phyloP scores from a whole-genome alignment of 1,140 invertebrate species.

The Ceratina calcarata region DNA sequence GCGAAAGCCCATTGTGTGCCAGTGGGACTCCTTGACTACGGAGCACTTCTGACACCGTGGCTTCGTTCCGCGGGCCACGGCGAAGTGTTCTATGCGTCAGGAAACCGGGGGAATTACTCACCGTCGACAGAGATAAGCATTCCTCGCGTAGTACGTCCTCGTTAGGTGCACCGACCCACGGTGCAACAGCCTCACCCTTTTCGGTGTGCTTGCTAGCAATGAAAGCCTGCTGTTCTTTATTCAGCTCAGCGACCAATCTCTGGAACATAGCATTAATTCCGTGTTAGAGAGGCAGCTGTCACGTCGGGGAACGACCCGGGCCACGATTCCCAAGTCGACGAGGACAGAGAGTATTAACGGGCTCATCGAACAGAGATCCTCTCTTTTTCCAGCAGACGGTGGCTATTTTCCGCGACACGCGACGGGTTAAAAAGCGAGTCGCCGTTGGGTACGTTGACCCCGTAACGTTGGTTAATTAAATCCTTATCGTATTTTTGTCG shows the following conservation, averaged over 20 bases:
- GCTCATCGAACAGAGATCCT: conserved; percentile 11
- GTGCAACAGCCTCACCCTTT: conserved; percentile 89
- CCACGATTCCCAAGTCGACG: not conserved
- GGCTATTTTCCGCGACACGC: conserved; percentile 11
- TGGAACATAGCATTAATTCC: conserved; percentile 79
- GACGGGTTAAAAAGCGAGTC: not conserved
- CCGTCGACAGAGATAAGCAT: conserved; percentile 94
- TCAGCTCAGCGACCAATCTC: conserved; percentile 97
- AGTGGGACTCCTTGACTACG: not conserved
- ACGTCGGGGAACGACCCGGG: not conserved
- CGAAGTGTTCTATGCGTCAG: no score
- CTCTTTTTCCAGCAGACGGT: not conserved
- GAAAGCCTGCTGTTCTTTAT: conserved; percentile 97
- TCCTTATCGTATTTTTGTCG: conserved; percentile 25
- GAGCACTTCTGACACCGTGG: not conserved
- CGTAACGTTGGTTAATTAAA: conserved; percentile 27
- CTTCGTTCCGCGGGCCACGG: not conserved
- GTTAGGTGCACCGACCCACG: conserved; percentile 95
- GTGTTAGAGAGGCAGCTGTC: conserved; percentile 24
- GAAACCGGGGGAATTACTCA: conserved; percentile 77
- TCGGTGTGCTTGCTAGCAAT: conserved; percentile 90
- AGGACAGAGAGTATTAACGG: conserved; percentile 30
- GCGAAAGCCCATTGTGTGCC: not conserved
- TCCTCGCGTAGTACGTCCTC: conserved; percentile 95
- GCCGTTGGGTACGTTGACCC: conserved; percentile 23